These are phyloP conservation scores for Sardina pilchardus DNA, from an alignment of 2,113 vertebrate species.

Conservation along the genomic window DNA sequence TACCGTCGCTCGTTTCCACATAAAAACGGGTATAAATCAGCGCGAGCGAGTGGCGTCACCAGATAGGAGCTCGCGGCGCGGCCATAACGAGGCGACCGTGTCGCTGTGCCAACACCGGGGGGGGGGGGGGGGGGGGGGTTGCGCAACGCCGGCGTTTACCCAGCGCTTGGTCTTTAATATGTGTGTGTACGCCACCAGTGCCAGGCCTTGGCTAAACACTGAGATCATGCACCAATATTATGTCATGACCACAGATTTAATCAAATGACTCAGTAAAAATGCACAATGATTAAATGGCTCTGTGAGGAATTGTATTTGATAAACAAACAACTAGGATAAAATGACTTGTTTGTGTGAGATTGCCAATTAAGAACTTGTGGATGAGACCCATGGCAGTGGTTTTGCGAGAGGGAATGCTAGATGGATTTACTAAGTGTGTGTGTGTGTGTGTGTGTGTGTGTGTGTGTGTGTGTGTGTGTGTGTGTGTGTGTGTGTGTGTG, in stretches of 20 bases:
- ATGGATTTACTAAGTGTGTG: no score
- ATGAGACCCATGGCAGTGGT: not conserved
- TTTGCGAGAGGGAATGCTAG: no score
- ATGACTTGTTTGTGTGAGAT: not conserved
- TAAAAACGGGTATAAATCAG: not conserved
- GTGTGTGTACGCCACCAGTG: not conserved
- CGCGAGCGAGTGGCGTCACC: not conserved
- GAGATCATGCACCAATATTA: not conserved
- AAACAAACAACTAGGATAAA: not conserved
- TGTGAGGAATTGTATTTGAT: not conserved
- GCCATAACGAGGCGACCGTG: not conserved
- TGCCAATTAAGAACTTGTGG: not conserved
- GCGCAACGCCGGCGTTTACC: not conserved
- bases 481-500: no score
- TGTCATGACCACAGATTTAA: not conserved
- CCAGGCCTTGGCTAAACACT: no score
- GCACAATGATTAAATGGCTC: not conserved
- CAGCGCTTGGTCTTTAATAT: not conserved
- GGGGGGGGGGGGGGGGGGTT: no score
- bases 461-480: no score
- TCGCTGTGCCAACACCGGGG: not conserved
- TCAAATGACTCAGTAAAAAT: not conserved
- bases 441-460: no score
- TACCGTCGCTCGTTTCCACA: not conserved
- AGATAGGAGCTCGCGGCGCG: not conserved